These are phyloP conservation scores for Phlogophora meticulosa DNA, from an alignment of 2,888 invertebrate genomes.

Conservation along the genomic window DNA sequence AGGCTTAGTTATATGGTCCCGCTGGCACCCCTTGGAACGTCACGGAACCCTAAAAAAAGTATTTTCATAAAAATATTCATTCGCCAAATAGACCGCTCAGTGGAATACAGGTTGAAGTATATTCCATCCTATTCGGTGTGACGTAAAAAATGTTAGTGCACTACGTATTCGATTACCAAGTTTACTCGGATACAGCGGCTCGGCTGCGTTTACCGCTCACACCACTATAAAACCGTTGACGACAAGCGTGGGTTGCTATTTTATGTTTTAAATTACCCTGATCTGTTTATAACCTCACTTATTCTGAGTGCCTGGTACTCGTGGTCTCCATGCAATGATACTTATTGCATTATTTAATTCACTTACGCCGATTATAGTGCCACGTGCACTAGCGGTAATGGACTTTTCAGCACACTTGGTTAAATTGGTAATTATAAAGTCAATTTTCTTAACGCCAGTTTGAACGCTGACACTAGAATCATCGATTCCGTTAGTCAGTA, in stretches of 20 bases:
- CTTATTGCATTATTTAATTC: conserved; percentile 35
- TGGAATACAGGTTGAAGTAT: conserved; percentile 35
- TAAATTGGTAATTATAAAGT: too few species aligned
- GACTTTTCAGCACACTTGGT: neutral
- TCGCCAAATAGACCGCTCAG: conserved; percentile 36
- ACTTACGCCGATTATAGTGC: neutral
- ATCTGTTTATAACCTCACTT: conserved; percentile 54
- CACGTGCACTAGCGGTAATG: neutral
- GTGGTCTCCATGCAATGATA: conserved; percentile 1
- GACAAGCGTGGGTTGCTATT: conserved; percentile 34
- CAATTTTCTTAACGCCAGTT: too few species aligned
- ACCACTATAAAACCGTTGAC: conserved; percentile 58
- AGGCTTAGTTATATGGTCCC: too few species aligned
- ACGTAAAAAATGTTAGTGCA: conserved; percentile 62
- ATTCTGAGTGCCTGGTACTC: conserved; percentile 47
- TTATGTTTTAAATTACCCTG: conserved; percentile 56
- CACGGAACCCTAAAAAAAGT: too few species aligned
- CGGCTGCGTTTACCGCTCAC: conserved; percentile 56
- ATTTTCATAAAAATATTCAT: conserved; percentile 53
- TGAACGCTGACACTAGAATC: too few species aligned
- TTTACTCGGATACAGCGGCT: conserved; percentile 45
- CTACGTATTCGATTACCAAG: conserved; percentile 63
- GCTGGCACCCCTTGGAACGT: too few species aligned
- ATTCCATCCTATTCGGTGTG: conserved; percentile 54
- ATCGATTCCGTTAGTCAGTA: too few species aligned